Conservation (phyloP, 92 coral and sea anemone genomes). For the Phenganax marumi region DNA sequence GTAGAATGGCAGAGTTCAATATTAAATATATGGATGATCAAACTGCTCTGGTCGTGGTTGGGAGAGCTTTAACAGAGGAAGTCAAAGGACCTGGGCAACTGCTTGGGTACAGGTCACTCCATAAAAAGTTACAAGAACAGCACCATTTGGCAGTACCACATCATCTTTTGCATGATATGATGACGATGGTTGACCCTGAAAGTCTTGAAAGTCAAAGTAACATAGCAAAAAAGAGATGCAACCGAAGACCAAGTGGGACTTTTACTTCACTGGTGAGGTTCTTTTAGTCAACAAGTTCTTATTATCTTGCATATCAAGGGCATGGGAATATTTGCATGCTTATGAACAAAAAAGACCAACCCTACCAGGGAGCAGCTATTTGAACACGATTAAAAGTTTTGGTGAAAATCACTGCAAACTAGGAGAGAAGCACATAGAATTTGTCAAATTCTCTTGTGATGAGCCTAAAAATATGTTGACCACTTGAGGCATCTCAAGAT, state of each 20-base stretch:
- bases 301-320: no score
- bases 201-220: slow-evolving; percentile 42
- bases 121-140: slow-evolving; percentile 57
- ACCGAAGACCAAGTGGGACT: slow-evolving; percentile 40
- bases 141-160: slow-evolving; percentile 59
- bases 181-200: slow-evolving; percentile 60
- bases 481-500: no score
- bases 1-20: slow-evolving; percentile 55
- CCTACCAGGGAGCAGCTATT: no score
- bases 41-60: slow-evolving; percentile 50
- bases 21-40: slow-evolving; percentile 53
- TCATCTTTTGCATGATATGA: slow-evolving; percentile 50
- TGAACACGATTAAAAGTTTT: slow-evolving; percentile 2
- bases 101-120: slow-evolving; percentile 64
- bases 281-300: not conserved
- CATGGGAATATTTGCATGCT: slow-evolving; percentile 16
- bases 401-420: slow-evolving; percentile 18
- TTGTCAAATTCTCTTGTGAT: slow-evolving; percentile 30
- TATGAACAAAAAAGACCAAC: no score
- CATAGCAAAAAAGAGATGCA: slow-evolving; percentile 15
- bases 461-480: slow-evolving; percentile 14
- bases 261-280: slow-evolving; percentile 41
- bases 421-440: slow-evolving; percentile 16
- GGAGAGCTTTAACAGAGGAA: slow-evolving; percentile 57
- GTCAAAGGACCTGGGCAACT: slow-evolving; percentile 59